Percentiles rank a stretch among this genome's conserved stretches.
These are phyloP conservation scores for Portevinia maculata DNA, from an alignment of 2,888 invertebrate species.

Conservation along the genomic window DNA sequence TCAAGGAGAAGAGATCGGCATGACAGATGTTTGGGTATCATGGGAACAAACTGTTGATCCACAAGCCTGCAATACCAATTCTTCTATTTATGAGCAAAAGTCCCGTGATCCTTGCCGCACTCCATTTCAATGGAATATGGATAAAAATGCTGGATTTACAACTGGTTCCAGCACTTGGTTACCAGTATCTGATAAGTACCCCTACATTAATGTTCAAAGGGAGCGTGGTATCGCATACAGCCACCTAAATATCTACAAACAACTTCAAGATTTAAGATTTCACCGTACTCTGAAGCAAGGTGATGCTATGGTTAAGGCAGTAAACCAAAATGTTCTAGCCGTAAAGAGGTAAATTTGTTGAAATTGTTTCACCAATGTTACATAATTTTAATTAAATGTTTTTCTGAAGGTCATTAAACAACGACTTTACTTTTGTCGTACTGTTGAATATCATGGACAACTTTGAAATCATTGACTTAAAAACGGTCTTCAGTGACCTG, in stretches of 20 bases:
- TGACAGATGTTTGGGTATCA: slow-evolving; percentile 87
- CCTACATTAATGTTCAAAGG: slow-evolving; percentile 60
- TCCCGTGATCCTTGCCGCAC: slow-evolving; percentile 87
- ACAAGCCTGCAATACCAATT: slow-evolving; percentile 86
- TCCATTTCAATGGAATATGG: slow-evolving; percentile 86
- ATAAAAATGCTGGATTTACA: slow-evolving; percentile 81
- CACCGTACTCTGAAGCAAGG: too few relatives aligned
- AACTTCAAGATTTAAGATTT: too few relatives aligned
- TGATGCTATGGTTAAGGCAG: too few relatives aligned
- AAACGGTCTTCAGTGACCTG: too few relatives aligned
- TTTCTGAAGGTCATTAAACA: neutral
- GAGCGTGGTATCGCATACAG: too few relatives aligned
- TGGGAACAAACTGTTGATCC: slow-evolving; percentile 87
- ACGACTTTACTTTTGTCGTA: too few relatives aligned
- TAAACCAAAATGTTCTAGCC: too few relatives aligned
- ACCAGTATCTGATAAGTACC: slow-evolving; percentile 84
- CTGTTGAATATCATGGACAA: too few relatives aligned
- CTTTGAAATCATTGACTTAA: too few relatives aligned
- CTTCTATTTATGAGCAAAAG: slow-evolving; percentile 84
- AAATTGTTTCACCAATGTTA: neutral
- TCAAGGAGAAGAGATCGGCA: slow-evolving; percentile 93
- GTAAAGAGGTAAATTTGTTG: too few relatives aligned
- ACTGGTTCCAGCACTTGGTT: slow-evolving; percentile 81
- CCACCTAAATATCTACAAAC: too few relatives aligned
- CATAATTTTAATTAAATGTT: too few relatives aligned